Evolutionary conservation across 2,888 invertebrate genomes (phyloP), one percentile per base, ranked within the genome.

Genomic region (Notodromas monacha): DNA sequence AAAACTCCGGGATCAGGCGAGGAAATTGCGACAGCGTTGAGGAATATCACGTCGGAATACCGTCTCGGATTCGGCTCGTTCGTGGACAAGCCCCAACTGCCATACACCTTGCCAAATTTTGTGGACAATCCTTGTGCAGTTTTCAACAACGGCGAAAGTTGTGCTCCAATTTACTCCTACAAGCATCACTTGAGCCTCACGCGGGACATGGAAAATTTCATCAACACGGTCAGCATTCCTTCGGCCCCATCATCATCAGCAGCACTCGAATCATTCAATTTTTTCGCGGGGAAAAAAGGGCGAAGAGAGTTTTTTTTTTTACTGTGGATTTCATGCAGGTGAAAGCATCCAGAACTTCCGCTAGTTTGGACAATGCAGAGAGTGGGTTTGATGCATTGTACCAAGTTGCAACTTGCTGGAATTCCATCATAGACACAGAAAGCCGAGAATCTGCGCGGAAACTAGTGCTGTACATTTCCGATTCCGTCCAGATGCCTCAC

Each of bases 351-450:
- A 36, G 37, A 34, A 49, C 57, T 11, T 57, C 57, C 6, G 58
- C 57, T 28, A 58, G 60, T 41, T 41, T 59, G 36, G 58, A 58
- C 43, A 52, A 55, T n/a, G 58, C 58, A 2, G 58, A 58, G 37
- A 57, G 57, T 10, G 57, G 58, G 10, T 55, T 58, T 39, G 58
- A 58, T 41, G 58, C 58, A 33, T 48, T 58, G 28, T 55, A 60
- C 47, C 58, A 57, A 41, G 53, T 55, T 4, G 45, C 57, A 16
- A 50, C 48, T 21, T 59, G 57, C 31, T 58, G 58, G 58, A n/a
- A n/a, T n/a, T n/a, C n/a, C n/a, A n/a, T n/a, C n/a, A n/a, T n/a
- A n/a, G n/a, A n/a, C n/a, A n/a, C n/a, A n/a, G n/a, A n/a, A n/a
- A n/a, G n/a, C n/a, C 41, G 57, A 28, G 42, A 46, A 8, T 44